Percentiles rank a stretch among this genome's conserved stretches.
Evolutionary conservation across 2,888 invertebrate genomes (phyloP).

Genomic region (Scaptomyza parva): DNA sequence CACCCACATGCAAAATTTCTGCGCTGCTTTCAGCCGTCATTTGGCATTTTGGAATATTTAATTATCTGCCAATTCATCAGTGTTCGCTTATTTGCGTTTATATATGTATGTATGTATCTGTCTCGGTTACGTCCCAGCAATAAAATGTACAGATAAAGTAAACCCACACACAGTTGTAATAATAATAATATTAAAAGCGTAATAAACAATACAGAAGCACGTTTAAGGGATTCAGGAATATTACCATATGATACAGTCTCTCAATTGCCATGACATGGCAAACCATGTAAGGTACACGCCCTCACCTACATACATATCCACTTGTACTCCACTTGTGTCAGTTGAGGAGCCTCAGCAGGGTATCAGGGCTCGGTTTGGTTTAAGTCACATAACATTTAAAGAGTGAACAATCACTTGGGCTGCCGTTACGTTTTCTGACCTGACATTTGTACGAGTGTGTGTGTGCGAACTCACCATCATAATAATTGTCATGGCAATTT

Average conservation of each 20-base stretch:
- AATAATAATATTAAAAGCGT: conserved; percentile 29
- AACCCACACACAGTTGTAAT: conserved; percentile 18
- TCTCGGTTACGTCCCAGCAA: conserved; percentile 16
- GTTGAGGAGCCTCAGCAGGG: background rate
- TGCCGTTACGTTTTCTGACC: conserved; percentile 6
- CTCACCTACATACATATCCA: too few relatives aligned
- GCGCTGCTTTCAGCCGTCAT: conserved; percentile 12
- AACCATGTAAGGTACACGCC: conserved; percentile 2
- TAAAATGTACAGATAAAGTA: conserved; percentile 6
- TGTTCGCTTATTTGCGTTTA: conserved; percentile 1
- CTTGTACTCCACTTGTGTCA: background rate
- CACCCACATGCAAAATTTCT: conserved; percentile 30
- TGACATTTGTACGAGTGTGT: background rate
- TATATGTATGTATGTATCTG: conserved; percentile 24
- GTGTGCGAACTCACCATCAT: conserved; percentile 11
- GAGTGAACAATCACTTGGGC: background rate
- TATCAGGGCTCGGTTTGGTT: conserved; percentile 10
- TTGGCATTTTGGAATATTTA: conserved; percentile 49
- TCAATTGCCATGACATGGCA: conserved; percentile 11
- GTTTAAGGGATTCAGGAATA: conserved; percentile 13
- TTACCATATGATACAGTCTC: conserved; percentile 5
- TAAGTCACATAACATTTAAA: background rate
- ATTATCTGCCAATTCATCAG: conserved; percentile 54
- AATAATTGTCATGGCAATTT: conserved; percentile 35
- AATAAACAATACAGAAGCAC: conserved; percentile 12